Conservation (phyloP, 2,113 vertebrate genomes). For the Leptosomus discolor region DNA sequence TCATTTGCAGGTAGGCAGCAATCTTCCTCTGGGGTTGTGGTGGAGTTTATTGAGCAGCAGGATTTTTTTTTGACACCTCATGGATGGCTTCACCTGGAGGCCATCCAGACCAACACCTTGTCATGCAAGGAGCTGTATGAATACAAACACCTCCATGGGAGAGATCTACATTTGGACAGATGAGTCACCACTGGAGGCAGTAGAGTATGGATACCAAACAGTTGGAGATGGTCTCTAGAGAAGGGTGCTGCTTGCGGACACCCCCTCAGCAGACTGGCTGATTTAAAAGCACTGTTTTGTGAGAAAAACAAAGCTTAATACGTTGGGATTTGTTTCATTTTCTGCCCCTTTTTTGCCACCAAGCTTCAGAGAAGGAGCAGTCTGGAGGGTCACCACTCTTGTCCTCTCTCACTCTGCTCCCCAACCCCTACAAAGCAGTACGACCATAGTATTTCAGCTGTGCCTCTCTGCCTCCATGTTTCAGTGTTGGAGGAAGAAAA, state of each 20-base stretch:
- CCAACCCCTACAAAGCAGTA: background rate
- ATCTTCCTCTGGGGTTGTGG: background rate
- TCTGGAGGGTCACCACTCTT: background rate
- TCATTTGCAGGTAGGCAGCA: background rate
- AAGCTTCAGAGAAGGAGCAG: background rate
- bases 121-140: background rate
- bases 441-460: background rate
- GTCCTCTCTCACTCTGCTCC: background rate
- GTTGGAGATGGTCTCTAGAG: background rate
- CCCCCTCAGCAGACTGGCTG: background rate
- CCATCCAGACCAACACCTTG: background rate
- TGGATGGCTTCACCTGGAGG: background rate
- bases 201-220: background rate
- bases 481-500: background rate
- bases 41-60: background rate
- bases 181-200: background rate
- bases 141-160: background rate
- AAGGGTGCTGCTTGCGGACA: background rate
- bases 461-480: background rate
- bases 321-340: background rate
- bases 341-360: background rate
- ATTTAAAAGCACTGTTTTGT: background rate
- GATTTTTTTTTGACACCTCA: background rate
- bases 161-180: background rate
- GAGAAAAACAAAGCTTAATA: background rate